Percentiles rank a stretch among this genome's conserved stretches.
These are phyloP conservation scores for Falco peregrinus DNA, from an alignment of 2,797 vertebrate genomes.

Conservation along the genomic window DNA sequence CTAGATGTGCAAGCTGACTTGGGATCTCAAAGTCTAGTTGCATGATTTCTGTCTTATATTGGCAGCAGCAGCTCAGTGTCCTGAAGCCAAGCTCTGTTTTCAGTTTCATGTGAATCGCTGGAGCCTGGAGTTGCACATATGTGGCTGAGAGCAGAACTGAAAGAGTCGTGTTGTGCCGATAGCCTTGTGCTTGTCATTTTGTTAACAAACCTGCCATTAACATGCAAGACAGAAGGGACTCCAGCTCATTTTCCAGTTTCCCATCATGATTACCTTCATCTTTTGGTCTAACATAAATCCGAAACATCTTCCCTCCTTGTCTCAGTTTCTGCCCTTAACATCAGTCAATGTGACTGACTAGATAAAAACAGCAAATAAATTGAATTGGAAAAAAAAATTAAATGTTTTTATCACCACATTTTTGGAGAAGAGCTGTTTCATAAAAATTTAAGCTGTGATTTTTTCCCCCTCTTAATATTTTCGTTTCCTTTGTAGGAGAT, in stretches of 20 bases:
- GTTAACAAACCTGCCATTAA: constrained; percentile 46
- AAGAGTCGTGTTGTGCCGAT: not conserved
- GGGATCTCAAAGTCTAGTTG: not conserved
- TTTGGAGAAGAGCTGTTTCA: not conserved
- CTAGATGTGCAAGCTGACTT: not conserved
- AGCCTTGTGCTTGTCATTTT: constrained; percentile 24
- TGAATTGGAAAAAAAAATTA: not conserved
- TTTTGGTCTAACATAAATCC: not conserved
- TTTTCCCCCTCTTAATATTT: not conserved
- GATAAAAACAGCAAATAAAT: not conserved
- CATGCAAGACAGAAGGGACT: constrained; percentile 23
- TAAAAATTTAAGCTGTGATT: not conserved
- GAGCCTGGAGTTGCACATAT: constrained; percentile 22
- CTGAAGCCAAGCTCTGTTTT: not conserved
- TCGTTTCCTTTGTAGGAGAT: not conserved
- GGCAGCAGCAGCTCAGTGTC: not conserved
- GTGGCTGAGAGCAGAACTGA: constrained; percentile 26
- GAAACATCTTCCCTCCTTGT: not conserved
- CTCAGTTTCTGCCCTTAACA: not conserved
- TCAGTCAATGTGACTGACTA: not conserved
- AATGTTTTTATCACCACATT: not conserved
- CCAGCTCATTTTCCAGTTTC: constrained; percentile 31
- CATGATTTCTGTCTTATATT: not conserved
- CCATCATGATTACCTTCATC: not conserved
- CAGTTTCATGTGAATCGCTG: not conserved